Evolutionary conservation across 2,113 vertebrate species (phyloP), one percentile per base, ranked within the genome.

Genomic region (Hipposideros armiger): DNA sequence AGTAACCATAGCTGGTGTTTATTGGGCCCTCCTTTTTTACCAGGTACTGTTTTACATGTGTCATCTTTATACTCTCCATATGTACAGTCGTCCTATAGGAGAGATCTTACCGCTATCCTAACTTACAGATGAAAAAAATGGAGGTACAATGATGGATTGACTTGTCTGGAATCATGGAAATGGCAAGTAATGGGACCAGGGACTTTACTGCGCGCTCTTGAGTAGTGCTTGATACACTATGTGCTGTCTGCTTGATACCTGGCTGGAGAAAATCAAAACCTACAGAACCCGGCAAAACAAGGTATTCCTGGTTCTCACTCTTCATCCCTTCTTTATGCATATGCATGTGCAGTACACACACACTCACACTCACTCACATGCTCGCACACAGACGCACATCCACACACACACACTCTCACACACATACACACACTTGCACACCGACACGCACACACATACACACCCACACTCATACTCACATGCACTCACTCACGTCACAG

Each of bases 101-200:
- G 58, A 9, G 8, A 3, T 17, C 30, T 70, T 60, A n/a, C 1
- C n/a, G 11, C 8, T 2, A 3, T 45, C 54, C 32, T 28, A 54
- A 87, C 14, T 36, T 50, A 28, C 14, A 69, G 15, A 22, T 16
- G 15, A 47, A 7, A 1, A 52, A 45, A 19, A 47, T 26, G 28
- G 22, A 52, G 45, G 22, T 5, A 28, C 1, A 11, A 32, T 36
- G n/a, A 17, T 16, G 0, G 1, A 72, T 8, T 0, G 5, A 28
- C 3, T 8, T 70, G 11, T 28, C 24, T 16, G n/a, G 32, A 76
- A 6, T 32, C 17, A 13, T 14, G 2, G 22, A 60, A 28, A 30
- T 6, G 3, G 24, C 28, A 4, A 36, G 10, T 1, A 3, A 11
- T 0, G 20, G 10, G 13, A 20, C 1, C 2, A 4, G 3, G 9